phyloP scores from a whole-genome alignment of 2,797 vertebrate species.

The Zenarchopterus dispar region DNA sequence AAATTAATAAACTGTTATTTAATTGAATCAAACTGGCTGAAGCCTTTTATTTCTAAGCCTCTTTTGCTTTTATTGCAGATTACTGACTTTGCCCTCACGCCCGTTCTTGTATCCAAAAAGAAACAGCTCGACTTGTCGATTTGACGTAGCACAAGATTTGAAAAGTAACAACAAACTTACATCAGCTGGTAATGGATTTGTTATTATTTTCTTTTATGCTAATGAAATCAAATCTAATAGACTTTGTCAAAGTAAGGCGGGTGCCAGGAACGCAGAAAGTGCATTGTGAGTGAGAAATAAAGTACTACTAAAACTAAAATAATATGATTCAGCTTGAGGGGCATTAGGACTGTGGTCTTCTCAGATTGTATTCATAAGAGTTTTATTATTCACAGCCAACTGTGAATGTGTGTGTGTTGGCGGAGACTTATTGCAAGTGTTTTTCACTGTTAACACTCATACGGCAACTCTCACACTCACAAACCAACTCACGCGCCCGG shows the following conservation, averaged over 20 bases:
- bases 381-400: constrained; percentile 35
- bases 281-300: constrained; percentile 6
- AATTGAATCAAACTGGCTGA: too few species aligned
- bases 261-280: neutral
- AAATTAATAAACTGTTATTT: too few species aligned
- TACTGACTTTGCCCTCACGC: neutral
- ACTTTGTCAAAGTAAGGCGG: constrained; percentile 1
- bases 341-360: constrained; percentile 21
- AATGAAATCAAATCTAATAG: constrained; percentile 10
- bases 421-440: constrained; percentile 39
- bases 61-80: neutral
- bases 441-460: constrained; percentile 46
- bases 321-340: constrained; percentile 26
- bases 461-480: constrained; percentile 39
- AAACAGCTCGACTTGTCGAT: too few species aligned
- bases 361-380: constrained; percentile 40
- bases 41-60: neutral
- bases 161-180: too few species aligned
- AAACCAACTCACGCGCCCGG: constrained; percentile 43
- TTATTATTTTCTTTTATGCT: neutral
- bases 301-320: constrained; percentile 2
- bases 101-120: too few species aligned
- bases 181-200: too few species aligned
- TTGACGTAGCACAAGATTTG: too few species aligned
- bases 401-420: constrained; percentile 33